Evolutionary conservation across 2,888 invertebrate species (phyloP).

Genomic region (Heteromurus nitidus): DNA sequence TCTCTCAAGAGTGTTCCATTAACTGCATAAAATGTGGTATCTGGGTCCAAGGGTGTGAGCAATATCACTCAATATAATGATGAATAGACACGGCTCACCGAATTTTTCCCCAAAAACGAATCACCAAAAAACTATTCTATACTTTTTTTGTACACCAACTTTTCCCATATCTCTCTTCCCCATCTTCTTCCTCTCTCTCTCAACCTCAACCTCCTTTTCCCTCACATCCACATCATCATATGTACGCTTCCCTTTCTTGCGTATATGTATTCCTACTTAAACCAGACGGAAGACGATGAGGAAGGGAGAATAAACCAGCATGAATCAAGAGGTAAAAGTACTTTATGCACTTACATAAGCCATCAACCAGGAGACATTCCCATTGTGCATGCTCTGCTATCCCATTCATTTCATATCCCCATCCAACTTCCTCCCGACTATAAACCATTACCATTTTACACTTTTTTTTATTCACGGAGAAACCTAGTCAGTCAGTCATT

Average conservation of each 20-base stretch:
- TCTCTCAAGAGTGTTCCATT: conserved; percentile 34
- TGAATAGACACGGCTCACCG: conserved; percentile 56
- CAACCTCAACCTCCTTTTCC: background rate
- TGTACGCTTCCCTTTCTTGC: too few relatives aligned
- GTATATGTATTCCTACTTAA: too few relatives aligned
- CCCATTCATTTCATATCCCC: background rate
- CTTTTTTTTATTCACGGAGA: conserved; percentile 43
- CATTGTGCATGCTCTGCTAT: conserved; percentile 14
- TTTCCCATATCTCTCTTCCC: conserved; percentile 28
- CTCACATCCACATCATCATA: background rate
- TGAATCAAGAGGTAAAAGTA: conserved; percentile 10
- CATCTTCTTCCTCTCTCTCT: conserved; percentile 16
- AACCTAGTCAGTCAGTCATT: conserved; percentile 34
- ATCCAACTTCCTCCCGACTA: conserved; percentile 1
- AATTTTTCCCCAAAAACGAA: conserved; percentile 28
- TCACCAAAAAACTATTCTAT: conserved; percentile 9
- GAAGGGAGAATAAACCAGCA: conserved; percentile 15
- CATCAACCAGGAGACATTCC: conserved; percentile 11
- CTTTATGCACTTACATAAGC: conserved; percentile 26
- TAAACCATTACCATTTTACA: conserved; percentile 44
- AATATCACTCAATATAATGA: conserved; percentile 66
- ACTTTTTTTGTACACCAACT: conserved; percentile 21
- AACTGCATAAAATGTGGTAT: conserved; percentile 58
- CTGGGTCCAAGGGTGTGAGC: conserved; percentile 59
- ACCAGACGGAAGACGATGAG: background rate